These are phyloP conservation scores for Drosophila mimetica DNA, from an alignment of 2,888 invertebrate genomes.

Conservation along the genomic window DNA sequence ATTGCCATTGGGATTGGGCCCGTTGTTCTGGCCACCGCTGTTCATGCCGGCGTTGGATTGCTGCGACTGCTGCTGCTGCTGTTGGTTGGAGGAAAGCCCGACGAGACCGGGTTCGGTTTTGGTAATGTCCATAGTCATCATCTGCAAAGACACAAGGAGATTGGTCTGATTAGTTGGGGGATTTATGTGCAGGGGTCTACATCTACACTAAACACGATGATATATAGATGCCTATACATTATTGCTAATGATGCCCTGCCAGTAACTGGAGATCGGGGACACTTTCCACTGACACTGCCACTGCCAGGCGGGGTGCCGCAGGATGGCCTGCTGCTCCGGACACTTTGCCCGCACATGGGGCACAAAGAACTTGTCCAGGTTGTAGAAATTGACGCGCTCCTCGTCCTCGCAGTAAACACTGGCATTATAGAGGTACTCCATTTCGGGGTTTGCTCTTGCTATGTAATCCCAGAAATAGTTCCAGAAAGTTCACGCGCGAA, in stretches of 20 bases:
- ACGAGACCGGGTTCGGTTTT: conserved; percentile 88
- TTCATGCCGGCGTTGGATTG: conserved; percentile 46
- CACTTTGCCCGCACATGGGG: conserved; percentile 17
- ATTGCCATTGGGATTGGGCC: conserved; percentile 63
- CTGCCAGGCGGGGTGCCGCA: background rate
- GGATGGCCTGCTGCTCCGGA: background rate
- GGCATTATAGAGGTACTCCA: conserved; percentile 15
- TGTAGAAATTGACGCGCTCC: conserved; percentile 18
- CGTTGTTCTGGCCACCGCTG: conserved; percentile 48
- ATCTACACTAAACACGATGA: background rate
- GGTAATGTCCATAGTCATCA: conserved; percentile 95
- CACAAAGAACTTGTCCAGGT: conserved; percentile 44
- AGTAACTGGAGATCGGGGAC: conserved; percentile 26
- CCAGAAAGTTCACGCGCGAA: background rate
- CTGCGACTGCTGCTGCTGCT: conserved; percentile 62
- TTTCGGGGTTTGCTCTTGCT: background rate
- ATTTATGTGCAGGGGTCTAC: too few relatives aligned
- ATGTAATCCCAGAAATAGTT: background rate
- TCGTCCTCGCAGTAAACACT: conserved; percentile 6
- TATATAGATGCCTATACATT: background rate
- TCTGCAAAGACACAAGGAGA: conserved; percentile 71
- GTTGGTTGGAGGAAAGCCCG: conserved; percentile 82
- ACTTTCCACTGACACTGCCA: background rate
- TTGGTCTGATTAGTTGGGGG: conserved; percentile 1
- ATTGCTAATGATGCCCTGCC: conserved; percentile 15